phyloP scores from a whole-genome alignment of 2,797 vertebrate species.

The Channallabes apus region DNA sequence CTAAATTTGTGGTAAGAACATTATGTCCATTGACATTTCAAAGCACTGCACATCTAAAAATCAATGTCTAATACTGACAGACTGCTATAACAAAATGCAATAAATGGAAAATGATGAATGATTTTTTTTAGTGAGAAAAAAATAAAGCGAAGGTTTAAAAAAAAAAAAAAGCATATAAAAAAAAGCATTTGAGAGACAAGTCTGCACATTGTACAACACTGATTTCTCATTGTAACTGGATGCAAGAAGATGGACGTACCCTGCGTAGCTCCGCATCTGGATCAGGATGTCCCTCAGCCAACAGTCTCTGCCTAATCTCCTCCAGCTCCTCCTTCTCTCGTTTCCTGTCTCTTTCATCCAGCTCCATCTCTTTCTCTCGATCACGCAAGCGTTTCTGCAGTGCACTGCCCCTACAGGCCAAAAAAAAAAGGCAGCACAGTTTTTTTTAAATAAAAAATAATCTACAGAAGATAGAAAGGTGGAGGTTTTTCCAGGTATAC shows the following conservation, averaged over 20 bases:
- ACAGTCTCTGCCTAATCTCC: constrained; percentile 94
- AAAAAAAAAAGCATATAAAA: too few species aligned
- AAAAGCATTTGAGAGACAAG: neutral
- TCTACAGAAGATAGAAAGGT: neutral
- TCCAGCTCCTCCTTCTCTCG: constrained; percentile 97
- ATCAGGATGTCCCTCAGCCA: constrained; percentile 97
- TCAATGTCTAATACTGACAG: neutral
- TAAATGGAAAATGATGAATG: neutral
- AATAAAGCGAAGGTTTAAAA: too few species aligned
- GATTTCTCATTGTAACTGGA: neutral
- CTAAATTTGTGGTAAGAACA: neutral
- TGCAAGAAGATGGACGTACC: constrained; percentile 71
- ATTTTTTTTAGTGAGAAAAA: neutral
- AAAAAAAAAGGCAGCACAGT: constrained; percentile 51
- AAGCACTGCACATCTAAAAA: neutral
- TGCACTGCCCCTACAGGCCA: constrained; percentile 89
- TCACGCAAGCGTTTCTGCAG: constrained; percentile 97
- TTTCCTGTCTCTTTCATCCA: constrained; percentile 96
- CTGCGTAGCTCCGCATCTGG: constrained; percentile 97
- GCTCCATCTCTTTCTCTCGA: constrained; percentile 97
- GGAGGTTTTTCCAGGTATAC: neutral
- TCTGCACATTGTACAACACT: neutral
- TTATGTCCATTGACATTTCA: neutral
- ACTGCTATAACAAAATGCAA: neutral
- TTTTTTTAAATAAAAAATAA: neutral